A percentile compares a stretch with the other conserved stretches of the same genome.
Conservation (phyloP, 2,888 invertebrate genomes). For the Nephrotoma guestfalica region DNA sequence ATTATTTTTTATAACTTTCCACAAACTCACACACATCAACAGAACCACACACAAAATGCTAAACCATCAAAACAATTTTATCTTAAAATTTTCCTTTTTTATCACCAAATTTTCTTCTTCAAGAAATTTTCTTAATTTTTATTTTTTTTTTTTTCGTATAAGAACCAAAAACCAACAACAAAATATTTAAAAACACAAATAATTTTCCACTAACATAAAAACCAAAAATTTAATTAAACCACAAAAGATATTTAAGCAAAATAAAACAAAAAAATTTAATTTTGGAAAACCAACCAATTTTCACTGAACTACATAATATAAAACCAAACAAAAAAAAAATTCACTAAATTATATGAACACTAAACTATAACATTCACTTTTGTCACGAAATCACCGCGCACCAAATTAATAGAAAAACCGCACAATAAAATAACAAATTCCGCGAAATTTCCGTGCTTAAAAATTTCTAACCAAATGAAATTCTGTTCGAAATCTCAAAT, state of each 20-base stretch:
- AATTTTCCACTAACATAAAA: background rate
- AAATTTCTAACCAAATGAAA: background rate
- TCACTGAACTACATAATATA: background rate
- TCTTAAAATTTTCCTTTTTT: background rate
- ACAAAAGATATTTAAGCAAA: background rate
- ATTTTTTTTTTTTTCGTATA: too few species aligned
- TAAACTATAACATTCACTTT: background rate
- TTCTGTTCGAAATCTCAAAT: background rate
- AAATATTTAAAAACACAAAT: background rate
- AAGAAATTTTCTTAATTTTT: background rate
- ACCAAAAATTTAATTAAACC: background rate
- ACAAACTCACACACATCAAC: background rate
- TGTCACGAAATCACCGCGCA: background rate
- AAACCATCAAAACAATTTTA: background rate
- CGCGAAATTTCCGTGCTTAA: background rate
- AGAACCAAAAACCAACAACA: background rate
- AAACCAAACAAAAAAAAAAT: background rate
- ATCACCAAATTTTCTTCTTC: background rate
- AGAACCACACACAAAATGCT: background rate
- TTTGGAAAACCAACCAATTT: background rate
- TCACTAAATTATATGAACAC: background rate
- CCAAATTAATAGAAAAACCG: background rate
- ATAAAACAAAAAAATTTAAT: background rate
- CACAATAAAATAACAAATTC: background rate
- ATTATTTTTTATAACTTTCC: background rate